Base-by-base conservation (phyloP, 2,113 vertebrate genomes). In the Carettochelys insculpta region DNA sequence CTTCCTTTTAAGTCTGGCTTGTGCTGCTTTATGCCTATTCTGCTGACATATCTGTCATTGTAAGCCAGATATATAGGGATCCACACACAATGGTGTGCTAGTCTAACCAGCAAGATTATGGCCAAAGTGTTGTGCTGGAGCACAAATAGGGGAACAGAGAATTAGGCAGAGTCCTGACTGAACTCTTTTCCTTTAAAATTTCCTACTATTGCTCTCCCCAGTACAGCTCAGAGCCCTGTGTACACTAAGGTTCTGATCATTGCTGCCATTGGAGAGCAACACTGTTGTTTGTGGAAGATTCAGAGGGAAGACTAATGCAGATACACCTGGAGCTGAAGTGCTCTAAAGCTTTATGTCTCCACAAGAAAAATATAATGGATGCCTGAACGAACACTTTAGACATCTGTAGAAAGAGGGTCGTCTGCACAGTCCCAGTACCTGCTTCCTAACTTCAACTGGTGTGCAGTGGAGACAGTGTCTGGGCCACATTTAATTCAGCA, bases 221-320 rank as follows among this genome's bases (percentile, higher is more conserved):
- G 19, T 25, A 43, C 38, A 73, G 71, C 34, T 41, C 83, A 29
- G 75, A 77, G 3, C 71, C 25, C 76, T 38, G 3, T 92, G 10
- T 83, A 22, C 22, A 4, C 27, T 77, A 47, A n/a, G 29, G 45
- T 11, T 47, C 8, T 88, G 6, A 10, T 71, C 58, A 81, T 71
- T 90, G 68, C 75, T 22, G 29, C 76, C 0, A 0, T 1, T 71
- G 65, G 22, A 25, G 22, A 73, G 71, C 24, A 56, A 27, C 31
- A 3, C 29, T 19, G 22, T 50, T 54, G 31, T 19, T 41, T 43
- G 34, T 73, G 78, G 51, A 84, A 22, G 25, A 73, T 29, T 19
- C 5, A 17, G 51, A 89, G 82, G 48, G 53, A 80, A 47, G 5
- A 19, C 4, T 54, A 25, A 54, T 48, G 13, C 3, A 76, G 24